Evolutionary conservation across 2,113 vertebrate genomes (phyloP).

Genomic region (Misgurnus mizolepis): DNA sequence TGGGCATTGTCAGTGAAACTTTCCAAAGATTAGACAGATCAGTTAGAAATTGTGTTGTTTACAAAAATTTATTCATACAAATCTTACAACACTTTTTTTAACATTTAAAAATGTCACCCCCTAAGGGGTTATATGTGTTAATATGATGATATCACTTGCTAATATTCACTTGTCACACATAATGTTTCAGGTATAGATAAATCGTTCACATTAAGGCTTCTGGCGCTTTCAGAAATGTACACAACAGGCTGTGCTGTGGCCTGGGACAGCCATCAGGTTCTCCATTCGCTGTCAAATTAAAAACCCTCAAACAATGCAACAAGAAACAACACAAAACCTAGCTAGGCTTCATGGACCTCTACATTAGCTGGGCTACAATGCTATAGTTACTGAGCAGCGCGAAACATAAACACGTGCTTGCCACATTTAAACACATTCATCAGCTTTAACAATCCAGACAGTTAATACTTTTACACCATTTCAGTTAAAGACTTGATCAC

Average conservation of each 20-base stretch:
- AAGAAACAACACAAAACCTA: slow-evolving; percentile 56
- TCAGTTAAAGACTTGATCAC: slow-evolving; percentile 59
- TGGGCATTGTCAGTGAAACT: slow-evolving; percentile 27
- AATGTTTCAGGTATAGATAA: slow-evolving; percentile 84
- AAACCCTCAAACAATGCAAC: slow-evolving; percentile 68
- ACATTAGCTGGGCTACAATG: slow-evolving; percentile 44
- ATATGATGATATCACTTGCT: slow-evolving; percentile 79
- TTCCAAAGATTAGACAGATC: slow-evolving; percentile 92
- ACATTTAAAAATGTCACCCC: slow-evolving; percentile 93
- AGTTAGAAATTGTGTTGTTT: slow-evolving; percentile 88
- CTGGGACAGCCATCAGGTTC: slow-evolving; percentile 75
- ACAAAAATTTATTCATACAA: slow-evolving; percentile 99
- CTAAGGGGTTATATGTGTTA: slow-evolving; percentile 89
- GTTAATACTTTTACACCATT: slow-evolving; percentile 58
- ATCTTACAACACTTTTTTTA: slow-evolving; percentile 94
- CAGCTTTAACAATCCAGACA: slow-evolving; percentile 54
- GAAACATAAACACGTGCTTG: slow-evolving; percentile 57
- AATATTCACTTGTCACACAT: slow-evolving; percentile 85
- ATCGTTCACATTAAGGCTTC: slow-evolving; percentile 95
- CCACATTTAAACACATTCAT: slow-evolving; percentile 60
- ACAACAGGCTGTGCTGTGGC: slow-evolving; percentile 85
- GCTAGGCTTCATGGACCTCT: slow-evolving; percentile 48
- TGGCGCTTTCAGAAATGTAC: slow-evolving; percentile 88
- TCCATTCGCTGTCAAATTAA: slow-evolving; percentile 74
- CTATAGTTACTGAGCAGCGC: slow-evolving; percentile 45